Conservation (phyloP, 2,797 vertebrate genomes). For the Macroramphosus scolopax region DNA sequence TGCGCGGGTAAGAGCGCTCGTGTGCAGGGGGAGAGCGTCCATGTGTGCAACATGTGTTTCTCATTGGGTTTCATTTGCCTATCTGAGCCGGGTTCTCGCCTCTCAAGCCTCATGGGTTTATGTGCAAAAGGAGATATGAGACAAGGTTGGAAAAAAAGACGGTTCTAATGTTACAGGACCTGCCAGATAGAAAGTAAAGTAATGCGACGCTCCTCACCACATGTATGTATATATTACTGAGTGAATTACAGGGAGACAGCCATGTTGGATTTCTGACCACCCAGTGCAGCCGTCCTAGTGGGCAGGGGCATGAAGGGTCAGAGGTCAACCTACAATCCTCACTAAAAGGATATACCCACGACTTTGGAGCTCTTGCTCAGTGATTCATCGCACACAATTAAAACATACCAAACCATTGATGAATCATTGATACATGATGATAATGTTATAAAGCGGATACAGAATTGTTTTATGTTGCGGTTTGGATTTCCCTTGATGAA, state of each 20-base stretch:
- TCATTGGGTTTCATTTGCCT: constrained; percentile 52
- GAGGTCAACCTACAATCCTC: neutral
- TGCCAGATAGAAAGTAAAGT: constrained; percentile 10
- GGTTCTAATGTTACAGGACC: constrained; percentile 26
- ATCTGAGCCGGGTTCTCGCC: constrained; percentile 61
- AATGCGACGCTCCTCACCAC: neutral
- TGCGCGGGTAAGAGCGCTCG: constrained; percentile 3
- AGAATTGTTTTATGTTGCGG: constrained; percentile 5
- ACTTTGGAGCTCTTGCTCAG: neutral
- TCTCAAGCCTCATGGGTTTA: constrained; percentile 47
- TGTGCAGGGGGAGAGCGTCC: constrained; percentile 14
- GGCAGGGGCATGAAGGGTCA: neutral
- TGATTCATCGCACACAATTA: no score
- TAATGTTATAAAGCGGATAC: constrained; percentile 4
- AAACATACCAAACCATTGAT: neutral
- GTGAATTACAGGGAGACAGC: constrained; percentile 5
- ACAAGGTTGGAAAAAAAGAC: constrained; percentile 39
- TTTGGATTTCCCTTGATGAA: constrained; percentile 18
- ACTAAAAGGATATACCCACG: constrained; percentile 1
- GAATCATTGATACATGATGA: neutral
- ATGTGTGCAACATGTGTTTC: constrained; percentile 65
- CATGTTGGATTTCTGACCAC: constrained; percentile 22
- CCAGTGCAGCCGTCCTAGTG: neutral
- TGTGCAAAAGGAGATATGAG: constrained; percentile 37
- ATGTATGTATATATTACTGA: neutral